Evolutionary conservation across 92 coral and sea anemone species (phyloP).

Genomic region (Metridium senile): DNA sequence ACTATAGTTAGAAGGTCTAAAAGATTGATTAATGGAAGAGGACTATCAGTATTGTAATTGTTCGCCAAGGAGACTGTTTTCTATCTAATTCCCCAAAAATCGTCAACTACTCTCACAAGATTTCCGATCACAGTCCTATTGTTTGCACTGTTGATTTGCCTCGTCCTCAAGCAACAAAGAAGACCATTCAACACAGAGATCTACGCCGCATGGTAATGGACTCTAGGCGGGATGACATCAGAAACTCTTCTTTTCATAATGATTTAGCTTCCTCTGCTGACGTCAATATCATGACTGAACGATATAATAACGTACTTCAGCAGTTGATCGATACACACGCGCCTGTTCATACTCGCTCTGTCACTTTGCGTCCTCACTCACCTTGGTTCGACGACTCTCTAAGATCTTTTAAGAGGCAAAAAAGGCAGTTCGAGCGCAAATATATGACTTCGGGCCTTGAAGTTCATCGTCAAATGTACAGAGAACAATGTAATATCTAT

Average conservation of each 20-base stretch:
- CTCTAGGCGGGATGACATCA: slow-evolving; percentile 27
- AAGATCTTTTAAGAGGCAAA: too few species aligned
- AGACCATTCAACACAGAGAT: slow-evolving; percentile 30
- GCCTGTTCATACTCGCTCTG: too few species aligned
- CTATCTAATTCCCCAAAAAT: slow-evolving; percentile 28
- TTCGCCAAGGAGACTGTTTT: slow-evolving; percentile 27
- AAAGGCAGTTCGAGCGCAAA: too few species aligned
- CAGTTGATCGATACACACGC: neutral
- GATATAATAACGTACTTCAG: neutral
- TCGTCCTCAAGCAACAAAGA: slow-evolving; percentile 26
- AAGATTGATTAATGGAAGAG: too few species aligned
- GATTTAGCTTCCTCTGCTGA: neutral
- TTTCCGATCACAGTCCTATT: slow-evolving; percentile 37
- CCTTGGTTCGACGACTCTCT: too few species aligned
- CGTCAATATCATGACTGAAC: neutral
- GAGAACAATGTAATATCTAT: too few species aligned
- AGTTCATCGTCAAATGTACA: too few species aligned
- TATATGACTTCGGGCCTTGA: too few species aligned
- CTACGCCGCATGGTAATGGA: slow-evolving; percentile 38
- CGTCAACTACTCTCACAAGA: slow-evolving; percentile 16
- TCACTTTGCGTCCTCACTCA: too few species aligned
- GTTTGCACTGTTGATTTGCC: slow-evolving; percentile 38
- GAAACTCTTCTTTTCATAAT: slow-evolving; percentile 12
- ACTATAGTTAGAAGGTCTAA: too few species aligned
- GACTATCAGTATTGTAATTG: too few species aligned